A percentile compares a stretch with the other conserved stretches of the same genome.
phyloP scores from a whole-genome alignment of 2,113 vertebrate genomes.

The Cyprinodon tularosa region DNA sequence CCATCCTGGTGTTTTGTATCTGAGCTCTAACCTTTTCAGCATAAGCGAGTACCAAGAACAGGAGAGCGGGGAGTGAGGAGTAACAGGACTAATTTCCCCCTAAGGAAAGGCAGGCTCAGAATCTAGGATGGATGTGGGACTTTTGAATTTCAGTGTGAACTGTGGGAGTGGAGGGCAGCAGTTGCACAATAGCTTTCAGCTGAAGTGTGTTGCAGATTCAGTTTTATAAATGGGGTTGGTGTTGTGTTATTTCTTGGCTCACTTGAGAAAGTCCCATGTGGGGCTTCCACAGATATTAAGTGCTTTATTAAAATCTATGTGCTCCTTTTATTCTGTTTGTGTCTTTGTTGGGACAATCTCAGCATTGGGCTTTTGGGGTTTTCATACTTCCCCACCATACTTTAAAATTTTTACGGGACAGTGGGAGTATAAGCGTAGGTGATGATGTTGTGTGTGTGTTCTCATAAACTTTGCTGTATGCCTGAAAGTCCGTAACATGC shows the following conservation, averaged over 20 bases:
- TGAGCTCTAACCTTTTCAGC: background rate
- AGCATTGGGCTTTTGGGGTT: background rate
- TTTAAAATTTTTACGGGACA: background rate
- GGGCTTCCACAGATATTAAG: background rate
- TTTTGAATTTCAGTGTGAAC: conserved; percentile 4
- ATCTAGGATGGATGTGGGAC: background rate
- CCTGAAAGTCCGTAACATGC: background rate
- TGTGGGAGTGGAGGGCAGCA: background rate
- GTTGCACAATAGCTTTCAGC: conserved; percentile 10
- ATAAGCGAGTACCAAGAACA: background rate
- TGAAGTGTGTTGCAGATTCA: background rate
- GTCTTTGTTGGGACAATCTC: background rate
- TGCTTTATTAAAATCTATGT: background rate
- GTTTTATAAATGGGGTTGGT: background rate
- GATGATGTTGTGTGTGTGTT: background rate
- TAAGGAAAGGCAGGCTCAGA: background rate
- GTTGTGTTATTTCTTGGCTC: conserved; percentile 3
- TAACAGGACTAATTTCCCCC: background rate
- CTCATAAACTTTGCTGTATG: conserved; percentile 10
- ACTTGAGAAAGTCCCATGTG: background rate
- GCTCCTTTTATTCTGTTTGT: background rate
- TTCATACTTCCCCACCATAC: background rate
- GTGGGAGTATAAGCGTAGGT: background rate
- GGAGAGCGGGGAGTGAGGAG: conserved; percentile 1
- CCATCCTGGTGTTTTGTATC: background rate